Base-by-base conservation (phyloP, 1,140 invertebrate genomes). In the Colletes latitarsis region DNA sequence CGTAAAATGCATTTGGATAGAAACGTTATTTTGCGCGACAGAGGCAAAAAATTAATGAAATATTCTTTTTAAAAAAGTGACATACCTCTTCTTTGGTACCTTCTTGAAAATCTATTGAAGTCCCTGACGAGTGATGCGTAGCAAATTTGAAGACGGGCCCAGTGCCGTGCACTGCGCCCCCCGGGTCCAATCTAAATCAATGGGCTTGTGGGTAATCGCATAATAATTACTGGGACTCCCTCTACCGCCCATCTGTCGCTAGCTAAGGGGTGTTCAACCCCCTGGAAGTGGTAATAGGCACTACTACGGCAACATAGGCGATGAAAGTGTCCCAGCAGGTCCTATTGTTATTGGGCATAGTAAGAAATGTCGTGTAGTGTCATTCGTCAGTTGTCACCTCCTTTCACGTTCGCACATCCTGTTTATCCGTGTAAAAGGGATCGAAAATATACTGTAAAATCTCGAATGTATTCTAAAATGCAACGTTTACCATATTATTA, bases 161-260 rank as follows among this genome's bases (percentile, higher is more conserved):
- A 10, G 70, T 55, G 57, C 67, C 83, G 57, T 66, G 46, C 64
- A 64, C 63, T 71, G 58, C 60, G 58, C 88, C 86, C 91, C 89
- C 91, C 85, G 88, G 87, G 89, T 86, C 85, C 90, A 92, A 92
- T 93, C 92, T 93, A 93, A 93, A 93, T 93, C 92, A 93, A 93
- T 93, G 91, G 91, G 88, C 91, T 93, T 93, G 92, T 93, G 92
- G 92, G 92, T 93, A 93, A 93, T 93, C 92, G 92, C 90, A 93
- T 93, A 93, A 93, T 93, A 93, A 93, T 93, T 93, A 93, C 91
- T 84, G 81, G 86, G 89, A 91, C 91, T 88, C 92, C 91, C 91
- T 86, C 88, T 89, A 90, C 88, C 76, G 88, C 85, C 88, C 92
- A 93, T 93, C 92, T 93, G 92, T 93, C 92, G 85, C 82, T 85